A percentile compares a stretch with the other conserved stretches of the same genome.
These are phyloP conservation scores for Proterorhinus semilunaris DNA, from an alignment of 2,113 vertebrate genomes.

Conservation along the genomic window DNA sequence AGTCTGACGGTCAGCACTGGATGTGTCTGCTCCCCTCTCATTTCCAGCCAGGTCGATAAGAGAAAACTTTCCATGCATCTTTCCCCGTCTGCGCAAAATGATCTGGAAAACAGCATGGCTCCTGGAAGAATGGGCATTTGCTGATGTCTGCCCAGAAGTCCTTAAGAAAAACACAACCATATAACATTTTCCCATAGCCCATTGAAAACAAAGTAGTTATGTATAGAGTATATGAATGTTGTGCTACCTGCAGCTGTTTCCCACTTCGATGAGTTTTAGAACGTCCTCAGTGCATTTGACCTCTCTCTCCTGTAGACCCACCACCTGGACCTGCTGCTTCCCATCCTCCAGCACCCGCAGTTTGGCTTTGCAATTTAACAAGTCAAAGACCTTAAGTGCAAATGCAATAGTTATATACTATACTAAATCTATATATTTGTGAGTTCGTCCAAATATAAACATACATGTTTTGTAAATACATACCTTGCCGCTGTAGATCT, in stretches of 20 bases:
- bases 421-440: not conserved
- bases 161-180: constrained; percentile 64
- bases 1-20: constrained; percentile 94
- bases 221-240: too few relatives aligned
- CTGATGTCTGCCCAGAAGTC: constrained; percentile 96
- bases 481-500: constrained; percentile 98
- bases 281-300: constrained; percentile 97
- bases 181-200: not conserved
- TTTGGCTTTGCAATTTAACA: constrained; percentile 94
- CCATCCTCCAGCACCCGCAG: constrained; percentile 95
- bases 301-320: constrained; percentile 92
- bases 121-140: constrained; percentile 93
- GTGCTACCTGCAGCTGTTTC: constrained; percentile 95
- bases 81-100: constrained; percentile 90
- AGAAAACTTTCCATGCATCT: constrained; percentile 98
- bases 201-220: not conserved
- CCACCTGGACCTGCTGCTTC: constrained; percentile 98
- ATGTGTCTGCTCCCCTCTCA: constrained; percentile 96
- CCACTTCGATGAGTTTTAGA: constrained; percentile 94
- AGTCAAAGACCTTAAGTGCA: constrained; percentile 87
- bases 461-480: constrained; percentile 25
- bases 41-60: constrained; percentile 98
- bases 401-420: not conserved
- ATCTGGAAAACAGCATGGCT: constrained; percentile 99
- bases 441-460: not conserved